Evolutionary conservation across 2,888 invertebrate genomes (phyloP).

Genomic region (Nemurella pictetii): DNA sequence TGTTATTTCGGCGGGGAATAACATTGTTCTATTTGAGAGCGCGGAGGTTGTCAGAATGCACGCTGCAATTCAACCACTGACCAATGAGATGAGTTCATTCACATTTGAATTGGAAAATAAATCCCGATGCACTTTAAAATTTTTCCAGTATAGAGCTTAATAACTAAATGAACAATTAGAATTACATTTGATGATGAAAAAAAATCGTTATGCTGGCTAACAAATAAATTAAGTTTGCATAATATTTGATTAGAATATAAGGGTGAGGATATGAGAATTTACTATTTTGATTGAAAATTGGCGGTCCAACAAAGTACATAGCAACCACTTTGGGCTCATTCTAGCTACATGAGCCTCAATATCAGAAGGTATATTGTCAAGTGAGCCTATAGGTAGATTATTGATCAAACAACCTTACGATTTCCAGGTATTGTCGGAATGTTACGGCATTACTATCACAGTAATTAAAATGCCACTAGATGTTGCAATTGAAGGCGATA

Average conservation of each 20-base stretch:
- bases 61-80: constrained; percentile 33
- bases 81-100: constrained; percentile 42
- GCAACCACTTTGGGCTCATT: too few relatives aligned
- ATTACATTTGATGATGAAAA: background rate
- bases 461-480: background rate
- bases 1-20: background rate
- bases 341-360: too few relatives aligned
- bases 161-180: background rate
- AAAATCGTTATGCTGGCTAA: too few relatives aligned
- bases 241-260: too few relatives aligned
- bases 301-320: too few relatives aligned
- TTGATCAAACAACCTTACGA: background rate
- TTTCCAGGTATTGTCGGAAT: background rate
- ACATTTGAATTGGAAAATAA: constrained; percentile 32
- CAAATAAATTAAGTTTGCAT: too few relatives aligned
- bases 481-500: constrained; percentile 12
- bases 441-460: background rate
- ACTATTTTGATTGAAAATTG: too few relatives aligned
- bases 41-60: constrained; percentile 38
- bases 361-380: background rate
- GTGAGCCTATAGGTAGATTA: too few relatives aligned
- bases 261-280: too few relatives aligned
- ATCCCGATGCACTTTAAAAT: background rate
- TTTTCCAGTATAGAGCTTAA: background rate
- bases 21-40: background rate